phyloP scores from a whole-genome alignment of 1,140 invertebrate genomes.

The Monomorium pharaonis region DNA sequence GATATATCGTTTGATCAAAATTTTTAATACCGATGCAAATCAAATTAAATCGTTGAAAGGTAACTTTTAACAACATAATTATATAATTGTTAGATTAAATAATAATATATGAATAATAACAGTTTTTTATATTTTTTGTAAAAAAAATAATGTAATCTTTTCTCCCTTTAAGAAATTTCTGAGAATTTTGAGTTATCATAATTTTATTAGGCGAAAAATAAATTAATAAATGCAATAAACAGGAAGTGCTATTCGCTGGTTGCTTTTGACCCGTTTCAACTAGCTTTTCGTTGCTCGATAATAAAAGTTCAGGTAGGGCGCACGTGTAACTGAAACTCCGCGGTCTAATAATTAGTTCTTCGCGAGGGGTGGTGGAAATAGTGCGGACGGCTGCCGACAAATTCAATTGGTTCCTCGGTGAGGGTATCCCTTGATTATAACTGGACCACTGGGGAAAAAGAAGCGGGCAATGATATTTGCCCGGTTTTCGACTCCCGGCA shows the following conservation, averaged over 20 bases:
- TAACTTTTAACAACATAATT: no score
- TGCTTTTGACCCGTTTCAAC: constrained; percentile 39
- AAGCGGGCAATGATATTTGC: constrained; percentile 69
- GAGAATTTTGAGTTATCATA: background rate
- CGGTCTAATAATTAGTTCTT: constrained; percentile 67
- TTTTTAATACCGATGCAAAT: no score
- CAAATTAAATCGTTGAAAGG: no score
- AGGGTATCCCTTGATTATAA: constrained; percentile 68
- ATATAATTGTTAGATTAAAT: no score
- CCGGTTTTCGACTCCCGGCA: constrained; percentile 65
- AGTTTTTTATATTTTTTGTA: no score
- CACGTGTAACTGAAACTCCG: constrained; percentile 61
- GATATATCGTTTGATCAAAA: background rate
- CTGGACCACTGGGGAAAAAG: constrained; percentile 65
- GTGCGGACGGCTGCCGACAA: constrained; percentile 55
- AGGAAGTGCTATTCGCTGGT: background rate
- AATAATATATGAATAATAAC: no score
- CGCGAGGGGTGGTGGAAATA: constrained; percentile 31
- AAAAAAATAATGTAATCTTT: no score
- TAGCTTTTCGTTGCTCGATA: constrained; percentile 15
- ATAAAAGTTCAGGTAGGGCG: constrained; percentile 59
- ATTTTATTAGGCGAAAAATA: background rate
- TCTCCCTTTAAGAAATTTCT: background rate
- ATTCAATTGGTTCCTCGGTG: constrained; percentile 68
- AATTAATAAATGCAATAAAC: constrained; percentile 1